These are phyloP conservation scores for Neria commutata DNA, from an alignment of 2,888 invertebrate species.

Conservation along the genomic window DNA sequence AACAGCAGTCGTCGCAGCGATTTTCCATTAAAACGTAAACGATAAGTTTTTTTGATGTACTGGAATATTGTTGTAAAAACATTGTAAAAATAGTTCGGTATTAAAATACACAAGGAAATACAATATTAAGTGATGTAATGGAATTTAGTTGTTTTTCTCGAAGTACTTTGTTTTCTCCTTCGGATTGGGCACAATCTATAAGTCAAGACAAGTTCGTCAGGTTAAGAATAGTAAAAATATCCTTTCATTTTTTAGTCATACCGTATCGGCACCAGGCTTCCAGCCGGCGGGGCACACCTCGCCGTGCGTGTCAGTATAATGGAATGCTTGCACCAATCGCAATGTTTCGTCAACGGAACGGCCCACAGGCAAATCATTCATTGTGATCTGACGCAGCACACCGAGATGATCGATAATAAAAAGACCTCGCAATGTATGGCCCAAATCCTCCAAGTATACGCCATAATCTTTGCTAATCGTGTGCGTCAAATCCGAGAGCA, in stretches of 20 bases:
- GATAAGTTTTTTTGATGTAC: conserved; percentile 4
- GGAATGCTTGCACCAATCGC: conserved; percentile 91
- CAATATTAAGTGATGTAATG: conserved; percentile 1
- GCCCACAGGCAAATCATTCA: conserved; percentile 95
- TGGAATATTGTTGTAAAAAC: neutral
- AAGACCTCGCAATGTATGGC: conserved; percentile 83
- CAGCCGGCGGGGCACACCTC: conserved; percentile 96
- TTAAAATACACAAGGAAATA: neutral
- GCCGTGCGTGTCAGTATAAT: conserved; percentile 89
- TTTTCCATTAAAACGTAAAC: conserved; percentile 13
- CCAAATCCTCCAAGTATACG: conserved; percentile 88
- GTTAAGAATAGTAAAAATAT: neutral
- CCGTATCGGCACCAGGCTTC: conserved; percentile 93
- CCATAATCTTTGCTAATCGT: conserved; percentile 93
- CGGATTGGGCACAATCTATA: conserved; percentile 81
- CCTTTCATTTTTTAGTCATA: conserved; percentile 60
- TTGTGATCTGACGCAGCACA: conserved; percentile 88
- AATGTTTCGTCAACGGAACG: conserved; percentile 94
- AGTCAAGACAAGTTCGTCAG: neutral
- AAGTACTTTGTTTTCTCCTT: conserved; percentile 82
- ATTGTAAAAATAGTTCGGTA: neutral
- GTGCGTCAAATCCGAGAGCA: conserved; percentile 90
- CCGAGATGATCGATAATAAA: conserved; percentile 94
- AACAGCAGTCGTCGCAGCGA: conserved; percentile 17
- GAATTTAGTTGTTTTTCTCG: conserved; percentile 65